A percentile compares a stretch with the other conserved stretches of the same genome.
Evolutionary conservation across 2,888 invertebrate genomes (phyloP).

Genomic region (Conomelus anceps): DNA sequence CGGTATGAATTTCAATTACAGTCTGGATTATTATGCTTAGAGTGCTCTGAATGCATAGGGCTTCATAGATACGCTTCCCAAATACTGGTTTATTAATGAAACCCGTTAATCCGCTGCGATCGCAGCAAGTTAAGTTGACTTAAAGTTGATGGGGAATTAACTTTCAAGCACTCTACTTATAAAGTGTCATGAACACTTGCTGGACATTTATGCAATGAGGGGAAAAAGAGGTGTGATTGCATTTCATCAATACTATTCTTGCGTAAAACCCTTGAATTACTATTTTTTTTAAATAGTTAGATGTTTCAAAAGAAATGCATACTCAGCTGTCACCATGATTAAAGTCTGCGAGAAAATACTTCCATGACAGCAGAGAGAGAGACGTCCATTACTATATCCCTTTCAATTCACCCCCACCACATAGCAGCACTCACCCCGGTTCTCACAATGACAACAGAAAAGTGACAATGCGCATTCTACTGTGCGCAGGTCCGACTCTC

Average conservation of each 20-base stretch:
- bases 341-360: too few species aligned
- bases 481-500: too few species aligned
- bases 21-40: background rate
- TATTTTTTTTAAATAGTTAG: too few species aligned
- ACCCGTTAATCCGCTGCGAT: background rate
- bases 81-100: background rate
- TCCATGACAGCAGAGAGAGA: too few species aligned
- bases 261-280: too few species aligned
- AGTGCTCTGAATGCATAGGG: background rate
- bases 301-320: too few species aligned
- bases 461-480: too few species aligned
- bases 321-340: too few species aligned
- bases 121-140: background rate
- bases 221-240: background rate
- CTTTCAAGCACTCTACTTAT: background rate
- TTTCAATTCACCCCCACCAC: too few species aligned
- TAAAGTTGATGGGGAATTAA: background rate
- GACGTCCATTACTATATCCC: too few species aligned
- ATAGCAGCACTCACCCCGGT: too few species aligned
- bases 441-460: too few species aligned
- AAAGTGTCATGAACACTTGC: background rate
- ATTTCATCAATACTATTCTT: background rate
- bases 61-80: background rate
- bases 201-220: background rate
- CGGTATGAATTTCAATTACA: background rate